Conservation (phyloP, 2,888 invertebrate genomes). For the Muscina levida region DNA sequence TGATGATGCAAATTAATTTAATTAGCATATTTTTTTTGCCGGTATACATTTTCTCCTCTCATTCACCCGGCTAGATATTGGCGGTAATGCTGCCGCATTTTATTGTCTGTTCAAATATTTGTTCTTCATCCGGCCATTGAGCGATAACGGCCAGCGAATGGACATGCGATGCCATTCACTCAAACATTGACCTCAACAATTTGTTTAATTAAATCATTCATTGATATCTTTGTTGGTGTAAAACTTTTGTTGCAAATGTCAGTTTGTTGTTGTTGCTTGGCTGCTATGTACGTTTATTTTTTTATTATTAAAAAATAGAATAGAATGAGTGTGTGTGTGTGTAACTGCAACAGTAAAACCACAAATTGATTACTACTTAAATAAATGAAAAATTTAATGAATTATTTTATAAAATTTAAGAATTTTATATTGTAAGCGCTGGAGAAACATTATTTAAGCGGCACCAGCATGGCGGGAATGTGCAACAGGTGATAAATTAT, state of each 20-base stretch:
- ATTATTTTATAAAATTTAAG: background rate
- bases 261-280: background rate
- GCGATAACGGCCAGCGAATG: slow-evolving; percentile 3
- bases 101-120: slow-evolving; percentile 29
- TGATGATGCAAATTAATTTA: slow-evolving; percentile 11
- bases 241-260: slow-evolving; percentile 33
- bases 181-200: slow-evolving; percentile 47
- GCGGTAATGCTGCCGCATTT: slow-evolving; percentile 3
- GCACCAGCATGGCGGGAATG: no score
- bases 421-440: background rate
- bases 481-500: no score
- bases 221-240: slow-evolving; percentile 39
- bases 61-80: no score
- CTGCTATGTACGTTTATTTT: background rate
- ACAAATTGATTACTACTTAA: slow-evolving; percentile 36
- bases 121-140: slow-evolving; percentile 19
- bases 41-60: background rate
- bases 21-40: slow-evolving; percentile 22
- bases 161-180: slow-evolving; percentile 10
- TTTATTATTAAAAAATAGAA: background rate
- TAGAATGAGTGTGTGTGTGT: slow-evolving; percentile 9
- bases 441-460: no score
- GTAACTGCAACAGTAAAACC: slow-evolving; percentile 15
- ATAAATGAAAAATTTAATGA: background rate
- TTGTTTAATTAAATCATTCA: slow-evolving; percentile 59